Evolutionary conservation across 2,113 vertebrate genomes (phyloP).

Genomic region (Callospermophilus lateralis): DNA sequence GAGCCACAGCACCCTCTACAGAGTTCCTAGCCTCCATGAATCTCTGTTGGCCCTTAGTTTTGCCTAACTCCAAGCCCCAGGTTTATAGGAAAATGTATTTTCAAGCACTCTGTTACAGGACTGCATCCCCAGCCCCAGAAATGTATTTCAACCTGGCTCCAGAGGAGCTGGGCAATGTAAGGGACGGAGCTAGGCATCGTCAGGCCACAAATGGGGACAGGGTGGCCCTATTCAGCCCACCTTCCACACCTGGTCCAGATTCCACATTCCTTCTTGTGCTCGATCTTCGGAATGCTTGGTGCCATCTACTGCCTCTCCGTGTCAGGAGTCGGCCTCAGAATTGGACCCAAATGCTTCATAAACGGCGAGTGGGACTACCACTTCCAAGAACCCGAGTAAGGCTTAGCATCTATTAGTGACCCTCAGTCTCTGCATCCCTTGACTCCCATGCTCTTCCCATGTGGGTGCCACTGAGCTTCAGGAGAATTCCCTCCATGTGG

Average conservation of each 20-base stretch:
- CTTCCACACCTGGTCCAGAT: constrained; percentile 84
- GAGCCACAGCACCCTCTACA: not conserved
- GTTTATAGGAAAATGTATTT: not conserved
- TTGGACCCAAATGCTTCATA: constrained; percentile 88
- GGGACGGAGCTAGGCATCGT: rapidly evolving
- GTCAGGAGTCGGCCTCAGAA: constrained; percentile 86
- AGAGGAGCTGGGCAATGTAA: rapidly evolving
- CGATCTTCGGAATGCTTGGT: constrained; percentile 89
- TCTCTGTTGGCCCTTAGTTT: not conserved
- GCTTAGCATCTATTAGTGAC: not conserved
- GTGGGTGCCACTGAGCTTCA: not conserved
- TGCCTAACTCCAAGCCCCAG: not conserved
- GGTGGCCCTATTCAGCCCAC: not conserved
- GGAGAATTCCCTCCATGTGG: not conserved
- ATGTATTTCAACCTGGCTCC: not conserved
- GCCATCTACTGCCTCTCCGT: constrained; percentile 90
- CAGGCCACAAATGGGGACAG: rapidly evolving
- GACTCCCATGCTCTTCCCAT: not conserved
- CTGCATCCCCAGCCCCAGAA: not conserved
- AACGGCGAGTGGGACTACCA: constrained; percentile 81
- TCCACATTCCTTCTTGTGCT: constrained; percentile 91
- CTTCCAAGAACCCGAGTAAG: constrained; percentile 84
- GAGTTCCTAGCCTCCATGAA: not conserved
- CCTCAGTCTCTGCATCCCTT: not conserved
- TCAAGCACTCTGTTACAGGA: not conserved